Percentiles rank a stretch among this genome's conserved stretches.
Evolutionary conservation across 2,888 invertebrate species (phyloP).

Genomic region (Plusia festucae): DNA sequence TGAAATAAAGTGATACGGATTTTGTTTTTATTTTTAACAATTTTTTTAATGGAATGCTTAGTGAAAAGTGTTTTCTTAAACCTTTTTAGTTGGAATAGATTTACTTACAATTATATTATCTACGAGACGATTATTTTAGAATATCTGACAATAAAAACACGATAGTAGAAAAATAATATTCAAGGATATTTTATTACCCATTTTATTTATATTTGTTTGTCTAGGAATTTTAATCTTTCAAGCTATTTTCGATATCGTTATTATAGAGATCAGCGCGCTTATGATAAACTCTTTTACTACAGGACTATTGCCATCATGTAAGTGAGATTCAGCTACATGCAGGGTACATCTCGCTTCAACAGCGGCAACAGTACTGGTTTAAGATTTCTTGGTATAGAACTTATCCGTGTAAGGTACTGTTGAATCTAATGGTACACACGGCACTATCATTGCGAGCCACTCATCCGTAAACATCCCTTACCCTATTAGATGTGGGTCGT

Average conservation of each 20-base stretch:
- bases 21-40: conserved; percentile 30
- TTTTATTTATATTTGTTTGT: no score
- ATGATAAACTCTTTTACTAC: no score
- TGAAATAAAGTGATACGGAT: conserved; percentile 14
- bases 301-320: no score
- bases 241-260: neutral
- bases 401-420: neutral
- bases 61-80: conserved; percentile 15
- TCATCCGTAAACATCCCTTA: neutral
- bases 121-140: neutral
- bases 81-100: neutral
- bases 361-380: no score
- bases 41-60: conserved; percentile 12
- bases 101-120: neutral
- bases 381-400: no score
- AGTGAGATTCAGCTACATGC: no score
- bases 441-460: neutral
- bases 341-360: no score
- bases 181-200: no score
- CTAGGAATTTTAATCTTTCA: no score
- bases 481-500: neutral
- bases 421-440: neutral
- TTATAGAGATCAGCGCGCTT: no score
- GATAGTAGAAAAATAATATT: no score
- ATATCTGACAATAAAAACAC: neutral